A percentile compares a stretch with the other conserved stretches of the same genome.
These are phyloP conservation scores for Sarcophaga bullata DNA, from an alignment of 1,140 invertebrate genomes.

Conservation along the genomic window DNA sequence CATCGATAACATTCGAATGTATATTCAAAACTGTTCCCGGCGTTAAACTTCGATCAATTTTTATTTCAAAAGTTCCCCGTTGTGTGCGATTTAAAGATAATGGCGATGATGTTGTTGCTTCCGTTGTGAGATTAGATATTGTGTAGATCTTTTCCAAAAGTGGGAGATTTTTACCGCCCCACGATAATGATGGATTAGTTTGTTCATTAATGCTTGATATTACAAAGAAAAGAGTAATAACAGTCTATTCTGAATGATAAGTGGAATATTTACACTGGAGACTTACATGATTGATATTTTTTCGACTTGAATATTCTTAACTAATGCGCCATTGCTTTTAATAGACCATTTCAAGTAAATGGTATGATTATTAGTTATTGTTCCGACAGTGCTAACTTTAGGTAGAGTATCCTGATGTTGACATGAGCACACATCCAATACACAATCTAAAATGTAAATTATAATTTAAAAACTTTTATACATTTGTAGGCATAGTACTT, in stretches of 20 bases:
- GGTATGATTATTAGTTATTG: slow-evolving; percentile 55
- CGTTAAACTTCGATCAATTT: slow-evolving; percentile 47
- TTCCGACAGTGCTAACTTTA: slow-evolving; percentile 48
- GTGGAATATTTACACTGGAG: not conserved
- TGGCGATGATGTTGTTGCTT: not conserved
- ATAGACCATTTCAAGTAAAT: slow-evolving; percentile 51
- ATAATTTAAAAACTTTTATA: not conserved
- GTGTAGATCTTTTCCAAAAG: slow-evolving; percentile 49
- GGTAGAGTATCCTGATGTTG: slow-evolving; percentile 48
- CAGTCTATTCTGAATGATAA: not conserved
- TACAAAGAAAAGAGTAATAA: not conserved
- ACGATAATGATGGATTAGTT: slow-evolving; percentile 57
- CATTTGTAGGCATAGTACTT: not conserved
- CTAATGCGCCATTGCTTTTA: not conserved
- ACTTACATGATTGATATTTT: not conserved
- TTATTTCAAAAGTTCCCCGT: slow-evolving; percentile 29
- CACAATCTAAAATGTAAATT: slow-evolving; percentile 49
- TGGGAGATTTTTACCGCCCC: slow-evolving; percentile 56
- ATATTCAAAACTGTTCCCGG: slow-evolving; percentile 57
- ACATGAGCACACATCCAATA: slow-evolving; percentile 54
- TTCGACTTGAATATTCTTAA: not conserved
- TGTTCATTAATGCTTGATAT: slow-evolving; percentile 57
- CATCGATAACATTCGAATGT: slow-evolving; percentile 55
- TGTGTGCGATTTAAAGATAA: not conserved
- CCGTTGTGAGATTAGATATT: slow-evolving; percentile 22